Percentiles rank a stretch among this genome's conserved stretches.
Evolutionary conservation across 2,888 invertebrate species (phyloP).

Genomic region (Meiosimyza platycephala): DNA sequence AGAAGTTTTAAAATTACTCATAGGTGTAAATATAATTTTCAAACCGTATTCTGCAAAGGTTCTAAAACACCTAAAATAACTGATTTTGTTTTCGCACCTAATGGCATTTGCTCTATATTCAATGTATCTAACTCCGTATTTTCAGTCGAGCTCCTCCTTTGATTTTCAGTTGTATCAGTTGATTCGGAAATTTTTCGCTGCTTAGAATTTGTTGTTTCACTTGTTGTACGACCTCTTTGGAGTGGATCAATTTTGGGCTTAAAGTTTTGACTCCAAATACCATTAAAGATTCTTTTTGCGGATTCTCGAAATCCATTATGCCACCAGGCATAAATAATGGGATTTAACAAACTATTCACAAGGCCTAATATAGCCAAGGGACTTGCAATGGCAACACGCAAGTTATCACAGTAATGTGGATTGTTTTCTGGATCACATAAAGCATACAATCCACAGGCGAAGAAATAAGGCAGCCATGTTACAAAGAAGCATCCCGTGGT

Average conservation of each 20-base stretch:
- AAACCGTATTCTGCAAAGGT: neutral
- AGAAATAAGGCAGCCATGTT: conserved; percentile 74
- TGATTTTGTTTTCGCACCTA: neutral
- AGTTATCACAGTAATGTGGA: conserved; percentile 68
- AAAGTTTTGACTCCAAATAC: conserved; percentile 32
- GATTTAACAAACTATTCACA: conserved; percentile 73
- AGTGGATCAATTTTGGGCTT: conserved; percentile 2
- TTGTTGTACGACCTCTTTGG: conserved; percentile 1
- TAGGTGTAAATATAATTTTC: too few species aligned
- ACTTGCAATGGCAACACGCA: conserved; percentile 70
- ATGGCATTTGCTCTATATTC: neutral
- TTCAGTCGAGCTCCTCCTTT: neutral
- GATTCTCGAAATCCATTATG: conserved; percentile 73
- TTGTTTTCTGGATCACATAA: conserved; percentile 69
- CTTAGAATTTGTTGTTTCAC: neutral
- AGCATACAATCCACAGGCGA: conserved; percentile 71
- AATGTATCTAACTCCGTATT: neutral
- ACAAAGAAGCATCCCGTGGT: conserved; percentile 73
- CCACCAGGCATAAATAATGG: conserved; percentile 79
- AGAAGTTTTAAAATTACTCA: too few species aligned
- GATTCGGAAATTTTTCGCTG: neutral
- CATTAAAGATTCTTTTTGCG: conserved; percentile 44
- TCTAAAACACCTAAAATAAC: neutral
- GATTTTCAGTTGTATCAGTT: too few species aligned
- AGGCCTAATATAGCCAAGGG: conserved; percentile 74